A percentile compares a stretch with the other conserved stretches of the same genome.
Conservation (phyloP, 2,888 invertebrate species). For the Augiades crinisus region DNA sequence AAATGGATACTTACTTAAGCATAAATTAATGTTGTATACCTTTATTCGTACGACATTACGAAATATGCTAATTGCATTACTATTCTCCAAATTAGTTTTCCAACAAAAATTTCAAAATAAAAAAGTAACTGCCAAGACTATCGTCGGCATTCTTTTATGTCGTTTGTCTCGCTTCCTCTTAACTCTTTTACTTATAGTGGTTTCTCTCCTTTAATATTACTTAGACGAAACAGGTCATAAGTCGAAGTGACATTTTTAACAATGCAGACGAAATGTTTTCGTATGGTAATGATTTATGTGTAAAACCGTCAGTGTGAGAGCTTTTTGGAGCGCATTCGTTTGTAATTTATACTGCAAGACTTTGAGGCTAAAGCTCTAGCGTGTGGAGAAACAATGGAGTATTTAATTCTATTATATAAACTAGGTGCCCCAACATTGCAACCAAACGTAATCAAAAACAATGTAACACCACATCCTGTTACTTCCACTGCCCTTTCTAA, state of each 20-base stretch:
- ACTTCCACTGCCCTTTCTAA: constrained; percentile 25
- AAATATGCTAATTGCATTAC: constrained; percentile 11
- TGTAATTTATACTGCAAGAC: constrained; percentile 55
- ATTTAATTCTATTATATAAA: constrained; percentile 31
- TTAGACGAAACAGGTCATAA: constrained; percentile 78
- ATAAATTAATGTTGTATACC: neutral
- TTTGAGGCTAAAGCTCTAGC: constrained; percentile 23
- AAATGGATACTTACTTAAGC: neutral
- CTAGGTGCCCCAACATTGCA: constrained; percentile 22
- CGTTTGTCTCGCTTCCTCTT: constrained; percentile 48
- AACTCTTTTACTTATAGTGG: constrained; percentile 45
- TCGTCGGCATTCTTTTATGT: constrained; percentile 68
- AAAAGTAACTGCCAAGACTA: constrained; percentile 41
- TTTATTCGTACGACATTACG: neutral
- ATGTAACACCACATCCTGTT: constrained; percentile 25
- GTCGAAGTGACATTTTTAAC: constrained; percentile 79
- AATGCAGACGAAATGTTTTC: constrained; percentile 78
- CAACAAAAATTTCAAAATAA: constrained; percentile 25
- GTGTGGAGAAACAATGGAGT: constrained; percentile 56
- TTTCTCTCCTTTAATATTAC: constrained; percentile 68
- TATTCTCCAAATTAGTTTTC: neutral
- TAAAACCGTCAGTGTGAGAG: constrained; percentile 61
- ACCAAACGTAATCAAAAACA: constrained; percentile 21
- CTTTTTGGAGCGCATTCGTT: constrained; percentile 56
- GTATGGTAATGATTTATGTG: constrained; percentile 80